phyloP scores from a whole-genome alignment of 2,888 invertebrate species.

The Minunthozetes semirufus region DNA sequence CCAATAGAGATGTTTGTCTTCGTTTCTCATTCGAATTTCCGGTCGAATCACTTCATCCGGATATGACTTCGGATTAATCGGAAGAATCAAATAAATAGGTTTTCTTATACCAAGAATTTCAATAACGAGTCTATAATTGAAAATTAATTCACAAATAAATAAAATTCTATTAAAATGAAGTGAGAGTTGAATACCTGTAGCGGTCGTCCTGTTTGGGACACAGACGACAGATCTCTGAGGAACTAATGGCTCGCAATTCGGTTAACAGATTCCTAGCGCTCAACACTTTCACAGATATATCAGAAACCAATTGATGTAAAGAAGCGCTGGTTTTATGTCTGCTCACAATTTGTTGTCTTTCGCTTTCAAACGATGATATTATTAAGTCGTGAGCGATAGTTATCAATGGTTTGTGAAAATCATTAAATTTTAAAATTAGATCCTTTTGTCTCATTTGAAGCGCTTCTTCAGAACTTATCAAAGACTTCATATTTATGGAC shows the following conservation, averaged over 20 bases:
- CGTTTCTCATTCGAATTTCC: background rate
- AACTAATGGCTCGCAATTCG: background rate
- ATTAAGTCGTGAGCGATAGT: constrained; percentile 8
- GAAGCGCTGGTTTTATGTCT: background rate
- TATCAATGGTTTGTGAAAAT: constrained; percentile 2
- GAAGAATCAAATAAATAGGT: background rate
- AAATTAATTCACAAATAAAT: background rate
- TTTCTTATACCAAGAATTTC: constrained; percentile 9
- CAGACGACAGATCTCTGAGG: no score
- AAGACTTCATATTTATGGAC: background rate
- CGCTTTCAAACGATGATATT: constrained; percentile 4
- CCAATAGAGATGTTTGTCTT: background rate
- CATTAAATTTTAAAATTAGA: background rate
- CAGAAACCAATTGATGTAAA: background rate
- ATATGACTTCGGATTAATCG: background rate
- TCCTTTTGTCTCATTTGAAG: constrained; percentile 4
- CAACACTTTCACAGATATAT: background rate
- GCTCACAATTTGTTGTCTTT: background rate
- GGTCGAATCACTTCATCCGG: constrained; percentile 9
- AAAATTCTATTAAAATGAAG: no score
- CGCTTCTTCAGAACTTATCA: background rate
- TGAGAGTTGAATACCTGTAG: background rate
- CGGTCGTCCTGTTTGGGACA: background rate
- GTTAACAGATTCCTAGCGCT: background rate
- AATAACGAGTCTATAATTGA: background rate